Percentiles rank a stretch among this genome's conserved stretches.
Evolutionary conservation across 2,797 vertebrate species (phyloP).

Genomic region (Setipinna tenuifilis): DNA sequence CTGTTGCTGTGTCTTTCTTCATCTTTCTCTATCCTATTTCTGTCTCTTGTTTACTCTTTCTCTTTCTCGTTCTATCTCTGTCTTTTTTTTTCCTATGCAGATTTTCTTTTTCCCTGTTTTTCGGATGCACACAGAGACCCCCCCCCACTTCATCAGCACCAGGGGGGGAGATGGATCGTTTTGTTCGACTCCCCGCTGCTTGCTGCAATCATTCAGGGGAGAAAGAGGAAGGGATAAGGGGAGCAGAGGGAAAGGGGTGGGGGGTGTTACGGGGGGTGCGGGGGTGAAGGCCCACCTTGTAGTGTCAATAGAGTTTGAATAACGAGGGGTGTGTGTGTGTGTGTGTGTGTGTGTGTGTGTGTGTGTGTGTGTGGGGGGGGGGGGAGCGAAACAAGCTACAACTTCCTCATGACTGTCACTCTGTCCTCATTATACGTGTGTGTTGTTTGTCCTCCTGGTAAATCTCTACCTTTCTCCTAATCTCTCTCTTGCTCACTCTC

Average conservation of each 20-base stretch:
- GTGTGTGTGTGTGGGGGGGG: no score
- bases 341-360: no score
- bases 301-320: constrained; percentile 1
- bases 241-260: neutral
- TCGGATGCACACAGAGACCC: neutral
- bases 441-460: constrained; percentile 33
- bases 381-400: neutral
- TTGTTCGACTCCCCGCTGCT: constrained; percentile 1
- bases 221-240: constrained; percentile 5
- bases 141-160: constrained; percentile 28
- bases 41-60: neutral
- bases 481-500: neutral
- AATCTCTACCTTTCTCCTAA: no score
- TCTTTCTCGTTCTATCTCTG: neutral
- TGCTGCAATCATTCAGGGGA: constrained; percentile 5
- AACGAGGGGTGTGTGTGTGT: neutral
- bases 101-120: neutral
- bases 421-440: neutral
- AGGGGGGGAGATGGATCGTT: constrained; percentile 20
- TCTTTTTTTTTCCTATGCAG: neutral
- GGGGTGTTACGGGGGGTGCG: neutral
- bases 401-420: constrained; percentile 13
- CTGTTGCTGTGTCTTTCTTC: neutral
- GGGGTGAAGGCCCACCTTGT: neutral
- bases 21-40: neutral